Evolutionary conservation across 2,113 vertebrate genomes (phyloP), one percentile per base, ranked within the genome.

Genomic region (Trachemys scripta): DNA sequence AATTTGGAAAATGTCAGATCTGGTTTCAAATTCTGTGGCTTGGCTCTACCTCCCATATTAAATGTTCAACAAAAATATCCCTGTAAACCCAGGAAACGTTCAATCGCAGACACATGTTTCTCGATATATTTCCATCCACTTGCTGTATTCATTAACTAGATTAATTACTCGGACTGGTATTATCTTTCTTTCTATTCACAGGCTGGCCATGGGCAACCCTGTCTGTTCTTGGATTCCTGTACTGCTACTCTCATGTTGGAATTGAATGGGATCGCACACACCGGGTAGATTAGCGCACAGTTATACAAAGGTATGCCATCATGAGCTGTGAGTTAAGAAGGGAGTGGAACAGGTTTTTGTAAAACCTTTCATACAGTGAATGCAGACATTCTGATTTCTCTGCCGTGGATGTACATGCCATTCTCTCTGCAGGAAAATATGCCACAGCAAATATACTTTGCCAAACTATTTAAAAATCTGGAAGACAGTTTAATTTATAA

Each of bases 151-250:
- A 27, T 53, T 49, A 20, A 49, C n/a, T 38, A 31, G 38, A 81
- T 93, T 93, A 95, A 87, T 97, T 95, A 92, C 85, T 91, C 54
- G 95, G 90, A 92, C 85, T 62, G 45, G 76, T 51, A 65, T 85
- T 95, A 80, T 86, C 83, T 87, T 81, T 89, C 45, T 85, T 50
- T 97, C 89, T 97, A 65, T 97, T 96, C 95, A 53, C 91, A 99
- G 98, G 98, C 81, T 99, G 98, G 98, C 98, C 98, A 0, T 98
- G 98, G 97, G 98, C 65, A 4, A 98, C 98, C 1, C 96, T 99
- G 35, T 98, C 97, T 78, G 97, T 99, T 76, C 95, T 98, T 0
- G 98, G 97, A 51, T 98, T 98, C 94, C 98, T 99, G 49, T 99
- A 98, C 95, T 99, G 98, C 94, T 98, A 98, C 17, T 89, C 98